These are phyloP conservation scores for Gymnocephalus cernua DNA, from an alignment of 2,113 vertebrate species.

Conservation along the genomic window DNA sequence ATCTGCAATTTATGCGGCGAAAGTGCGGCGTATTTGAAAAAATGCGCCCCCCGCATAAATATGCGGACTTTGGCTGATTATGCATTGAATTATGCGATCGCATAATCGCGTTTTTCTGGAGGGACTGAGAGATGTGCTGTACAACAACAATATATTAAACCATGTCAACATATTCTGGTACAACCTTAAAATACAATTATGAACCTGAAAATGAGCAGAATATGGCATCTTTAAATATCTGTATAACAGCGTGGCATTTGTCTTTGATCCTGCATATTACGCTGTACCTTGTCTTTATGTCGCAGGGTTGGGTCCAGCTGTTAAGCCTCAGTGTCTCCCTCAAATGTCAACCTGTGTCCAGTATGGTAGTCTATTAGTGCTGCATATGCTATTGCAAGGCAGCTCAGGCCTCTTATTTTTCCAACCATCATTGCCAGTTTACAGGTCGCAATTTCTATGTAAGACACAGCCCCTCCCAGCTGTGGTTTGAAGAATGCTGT, in stretches of 20 bases:
- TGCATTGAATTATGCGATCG: no score
- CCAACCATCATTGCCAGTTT: slow-evolving; percentile 32
- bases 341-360: slow-evolving; percentile 45
- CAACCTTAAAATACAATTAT: no score
- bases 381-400: slow-evolving; percentile 24
- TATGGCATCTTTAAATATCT: no score
- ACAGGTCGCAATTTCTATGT: slow-evolving; percentile 45
- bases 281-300: slow-evolving; percentile 29
- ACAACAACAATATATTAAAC: no score
- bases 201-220: no score
- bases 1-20: no score
- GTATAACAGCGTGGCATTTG: not conserved
- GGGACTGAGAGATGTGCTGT: no score
- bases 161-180: no score
- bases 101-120: no score
- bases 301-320: slow-evolving; percentile 22
- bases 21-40: no score
- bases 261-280: not conserved
- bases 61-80: no score
- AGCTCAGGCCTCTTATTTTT: slow-evolving; percentile 51
- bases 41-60: no score
- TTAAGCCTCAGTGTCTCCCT: slow-evolving; percentile 36
- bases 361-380: slow-evolving; percentile 22
- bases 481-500: slow-evolving; percentile 54
- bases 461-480: slow-evolving; percentile 35